Evolutionary conservation across 2,888 invertebrate species (phyloP).

Genomic region (Hirtodrosophila histrioides): DNA sequence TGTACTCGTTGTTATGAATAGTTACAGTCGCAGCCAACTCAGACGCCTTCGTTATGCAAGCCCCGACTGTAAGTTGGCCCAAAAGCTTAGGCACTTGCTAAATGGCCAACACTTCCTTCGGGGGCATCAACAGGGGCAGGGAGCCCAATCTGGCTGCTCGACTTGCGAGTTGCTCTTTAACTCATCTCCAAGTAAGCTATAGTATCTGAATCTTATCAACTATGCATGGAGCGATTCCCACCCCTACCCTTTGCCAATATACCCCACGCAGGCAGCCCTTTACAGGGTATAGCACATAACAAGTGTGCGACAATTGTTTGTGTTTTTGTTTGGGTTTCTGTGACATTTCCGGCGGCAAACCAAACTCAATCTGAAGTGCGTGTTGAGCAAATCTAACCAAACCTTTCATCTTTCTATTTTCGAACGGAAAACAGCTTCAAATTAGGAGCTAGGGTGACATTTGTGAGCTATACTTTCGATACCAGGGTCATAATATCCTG

Average conservation of each 20-base stretch:
- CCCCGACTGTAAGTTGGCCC: constrained; percentile 19
- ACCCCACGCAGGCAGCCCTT: neutral
- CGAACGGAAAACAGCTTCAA: too few relatives aligned
- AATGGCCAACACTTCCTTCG: constrained; percentile 15
- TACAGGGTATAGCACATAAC: neutral
- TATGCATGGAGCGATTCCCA: too few relatives aligned
- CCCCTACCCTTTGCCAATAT: neutral
- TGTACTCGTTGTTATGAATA: constrained; percentile 1
- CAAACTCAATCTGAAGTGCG: constrained; percentile 9
- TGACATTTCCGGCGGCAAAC: constrained; percentile 29
- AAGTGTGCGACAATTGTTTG: constrained; percentile 4
- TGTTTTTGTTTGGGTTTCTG: constrained; percentile 2
- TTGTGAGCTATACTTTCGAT: too few relatives aligned
- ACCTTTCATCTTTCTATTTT: too few relatives aligned
- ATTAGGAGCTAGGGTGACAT: too few relatives aligned
- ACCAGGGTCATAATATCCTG: too few relatives aligned
- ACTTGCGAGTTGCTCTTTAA: neutral
- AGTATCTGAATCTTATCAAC: too few relatives aligned
- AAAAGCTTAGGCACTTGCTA: constrained; percentile 1
- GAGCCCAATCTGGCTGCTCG: neutral
- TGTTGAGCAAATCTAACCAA: too few relatives aligned
- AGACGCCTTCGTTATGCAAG: constrained; percentile 34
- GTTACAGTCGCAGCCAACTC: neutral
- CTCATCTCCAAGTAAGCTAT: too few relatives aligned
- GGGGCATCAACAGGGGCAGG: neutral